phyloP scores from a whole-genome alignment of 1,140 invertebrate species.

The Halotydeus destructor region DNA sequence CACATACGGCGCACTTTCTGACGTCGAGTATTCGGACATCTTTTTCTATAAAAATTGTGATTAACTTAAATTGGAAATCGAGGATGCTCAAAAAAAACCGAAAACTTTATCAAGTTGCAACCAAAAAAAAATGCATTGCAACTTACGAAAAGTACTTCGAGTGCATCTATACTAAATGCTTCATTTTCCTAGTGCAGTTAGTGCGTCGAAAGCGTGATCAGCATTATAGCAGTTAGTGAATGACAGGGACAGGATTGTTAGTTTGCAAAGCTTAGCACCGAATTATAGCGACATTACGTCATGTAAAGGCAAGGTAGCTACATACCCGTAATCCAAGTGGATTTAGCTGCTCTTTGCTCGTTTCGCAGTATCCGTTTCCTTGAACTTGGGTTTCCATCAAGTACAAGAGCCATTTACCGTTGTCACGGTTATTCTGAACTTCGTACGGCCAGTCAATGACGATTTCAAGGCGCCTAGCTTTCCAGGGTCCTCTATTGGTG shows the following conservation, averaged over 20 bases:
- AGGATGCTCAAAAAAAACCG: background rate
- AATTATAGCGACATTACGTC: too few relatives aligned
- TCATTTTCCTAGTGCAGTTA: too few relatives aligned
- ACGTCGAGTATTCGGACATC: too few relatives aligned
- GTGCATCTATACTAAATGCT: too few relatives aligned
- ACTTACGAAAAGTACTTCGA: slow-evolving; percentile 5
- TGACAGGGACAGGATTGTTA: too few relatives aligned
- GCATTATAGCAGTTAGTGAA: too few relatives aligned
- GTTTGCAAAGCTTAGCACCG: too few relatives aligned
- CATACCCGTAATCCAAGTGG: slow-evolving; percentile 39
- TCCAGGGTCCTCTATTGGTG: slow-evolving; percentile 63
- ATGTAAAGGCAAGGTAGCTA: too few relatives aligned
- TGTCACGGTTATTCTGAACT: slow-evolving; percentile 45
- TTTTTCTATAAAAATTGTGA: background rate
- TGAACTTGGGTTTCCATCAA: slow-evolving; percentile 7
- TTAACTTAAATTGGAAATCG: background rate
- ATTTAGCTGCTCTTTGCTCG: slow-evolving; percentile 38
- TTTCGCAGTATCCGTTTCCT: slow-evolving; percentile 20
- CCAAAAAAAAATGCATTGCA: background rate
- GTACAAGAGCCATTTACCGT: slow-evolving; percentile 48
- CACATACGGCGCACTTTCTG: too few relatives aligned
- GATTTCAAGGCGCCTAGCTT: slow-evolving; percentile 51
- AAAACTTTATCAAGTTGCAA: background rate
- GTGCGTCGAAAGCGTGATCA: too few relatives aligned
- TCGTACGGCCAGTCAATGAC: slow-evolving; percentile 71